Base-by-base conservation (phyloP, 2,888 invertebrate species). In the Agapetus fuscipes region DNA sequence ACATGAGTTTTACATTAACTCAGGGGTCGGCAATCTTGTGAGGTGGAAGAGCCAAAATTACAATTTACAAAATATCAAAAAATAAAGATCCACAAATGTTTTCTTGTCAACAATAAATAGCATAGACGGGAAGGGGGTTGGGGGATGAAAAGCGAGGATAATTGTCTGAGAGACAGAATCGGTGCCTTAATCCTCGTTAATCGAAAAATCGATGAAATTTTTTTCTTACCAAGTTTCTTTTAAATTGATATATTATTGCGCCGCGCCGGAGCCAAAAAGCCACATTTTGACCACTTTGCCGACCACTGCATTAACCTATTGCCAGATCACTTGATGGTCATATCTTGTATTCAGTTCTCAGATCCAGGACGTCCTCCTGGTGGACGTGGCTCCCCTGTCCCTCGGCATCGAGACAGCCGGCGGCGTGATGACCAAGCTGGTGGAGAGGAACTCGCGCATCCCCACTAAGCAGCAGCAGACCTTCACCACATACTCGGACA, bases 401-500 rank as follows among this genome's bases (percentile, higher is more conserved):
- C 65, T 85, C 34, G 85, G 85, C 39, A 85, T 85, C 38, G 90
- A 90, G 60, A 85, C 85, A 2, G 84, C 85, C 39, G 85, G 85
- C 30, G 85, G 87, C 10, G 80, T 87, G 0, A 87, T 88, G 86
- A 83, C 86, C 1, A 82, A 82, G 44, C 64, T 90, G n/a, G 81
- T 90, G 14, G 84, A 87, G 54, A 74, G 89, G 50, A 88, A 88
- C 54, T 74, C 82, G 0, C 74, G 83, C 41, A 87, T 88, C 54
- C 87, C 87, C 2, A 83, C 78, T 52, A 83, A 83, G 48, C 82
- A 85, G 51, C 83, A 82, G 50, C 78, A 81, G 43, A 80, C 76
- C 0, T 95, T 94, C 57, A 88, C 91, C 3, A 95, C 94, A 0
- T 93, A 91, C 57, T 71, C 87, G 11, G 93, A 95, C 62, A 93